phyloP scores from a whole-genome alignment of 2,113 vertebrate genomes.

The Ovis canadensis region DNA sequence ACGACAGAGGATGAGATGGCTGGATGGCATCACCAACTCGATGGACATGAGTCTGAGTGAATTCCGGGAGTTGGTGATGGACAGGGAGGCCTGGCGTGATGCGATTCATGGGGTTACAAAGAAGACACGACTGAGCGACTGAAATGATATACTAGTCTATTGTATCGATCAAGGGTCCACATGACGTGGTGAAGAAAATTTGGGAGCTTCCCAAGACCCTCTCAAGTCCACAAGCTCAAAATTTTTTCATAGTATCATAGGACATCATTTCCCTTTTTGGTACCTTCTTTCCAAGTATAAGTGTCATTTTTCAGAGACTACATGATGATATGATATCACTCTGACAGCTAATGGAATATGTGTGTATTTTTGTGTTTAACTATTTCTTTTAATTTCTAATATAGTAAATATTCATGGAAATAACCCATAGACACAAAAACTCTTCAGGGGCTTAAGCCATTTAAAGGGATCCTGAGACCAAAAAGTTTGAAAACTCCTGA shows the following conservation, averaged over 20 bases:
- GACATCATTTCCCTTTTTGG: background rate
- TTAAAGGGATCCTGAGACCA: background rate
- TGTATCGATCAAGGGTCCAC: background rate
- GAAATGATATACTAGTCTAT: background rate
- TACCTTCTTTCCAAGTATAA: background rate
- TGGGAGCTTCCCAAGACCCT: background rate
- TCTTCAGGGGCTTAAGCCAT: background rate
- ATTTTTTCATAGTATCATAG: background rate
- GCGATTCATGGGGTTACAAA: too few species aligned
- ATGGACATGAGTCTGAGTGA: too few species aligned
- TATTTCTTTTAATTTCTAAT: background rate
- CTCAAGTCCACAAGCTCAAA: background rate
- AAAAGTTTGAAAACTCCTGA: background rate
- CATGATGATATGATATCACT: too few species aligned
- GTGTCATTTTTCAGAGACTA: background rate
- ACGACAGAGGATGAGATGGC: too few species aligned
- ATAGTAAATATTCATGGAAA: background rate
- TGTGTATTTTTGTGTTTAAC: background rate
- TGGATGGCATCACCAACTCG: too few species aligned
- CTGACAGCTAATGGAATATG: background rate
- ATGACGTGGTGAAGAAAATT: background rate
- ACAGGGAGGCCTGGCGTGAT: too few species aligned
- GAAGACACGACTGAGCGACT: rapidly evolving
- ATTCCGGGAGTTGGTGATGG: too few species aligned
- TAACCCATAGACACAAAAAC: background rate